These are phyloP conservation scores for Ophion costatus DNA, from an alignment of 2,888 invertebrate species.

Conservation along the genomic window DNA sequence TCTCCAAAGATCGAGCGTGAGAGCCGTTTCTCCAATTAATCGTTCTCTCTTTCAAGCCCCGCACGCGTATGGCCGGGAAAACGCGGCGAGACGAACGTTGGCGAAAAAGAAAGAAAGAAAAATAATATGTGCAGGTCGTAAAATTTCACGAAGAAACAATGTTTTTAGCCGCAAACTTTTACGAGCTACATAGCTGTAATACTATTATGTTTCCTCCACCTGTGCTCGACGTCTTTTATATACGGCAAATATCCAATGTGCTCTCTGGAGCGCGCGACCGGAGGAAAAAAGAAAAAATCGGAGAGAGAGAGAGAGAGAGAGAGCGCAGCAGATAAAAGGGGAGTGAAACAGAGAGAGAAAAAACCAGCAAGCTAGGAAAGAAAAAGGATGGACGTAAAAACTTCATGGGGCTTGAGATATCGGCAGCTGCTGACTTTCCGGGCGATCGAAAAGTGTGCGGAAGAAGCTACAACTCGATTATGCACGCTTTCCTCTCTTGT, in stretches of 20 bases:
- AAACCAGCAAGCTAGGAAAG: not conserved
- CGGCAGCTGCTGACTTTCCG: slow-evolving; percentile 47
- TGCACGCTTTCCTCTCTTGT: not conserved
- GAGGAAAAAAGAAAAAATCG: not conserved
- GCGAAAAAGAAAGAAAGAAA: slow-evolving; percentile 4
- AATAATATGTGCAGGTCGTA: slow-evolving; percentile 48
- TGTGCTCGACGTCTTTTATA: slow-evolving; percentile 26
- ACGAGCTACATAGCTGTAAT: slow-evolving; percentile 50
- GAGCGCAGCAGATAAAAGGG: not conserved
- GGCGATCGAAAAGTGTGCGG: slow-evolving; percentile 45
- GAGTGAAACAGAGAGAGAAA: not conserved
- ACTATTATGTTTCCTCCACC: slow-evolving; percentile 49
- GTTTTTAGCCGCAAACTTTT: slow-evolving; percentile 41
- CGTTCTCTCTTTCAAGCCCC: slow-evolving; percentile 18
- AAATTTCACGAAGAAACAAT: slow-evolving; percentile 52
- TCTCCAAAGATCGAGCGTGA: slow-evolving; percentile 16
- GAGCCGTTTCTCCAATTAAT: slow-evolving; percentile 2
- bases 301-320: not conserved
- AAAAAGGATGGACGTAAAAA: slow-evolving; percentile 18
- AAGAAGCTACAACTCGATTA: slow-evolving; percentile 6
- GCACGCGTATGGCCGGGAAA: slow-evolving; percentile 4
- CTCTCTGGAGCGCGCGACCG: slow-evolving; percentile 6
- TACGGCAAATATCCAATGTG: slow-evolving; percentile 34
- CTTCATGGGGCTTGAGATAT: slow-evolving; percentile 40
- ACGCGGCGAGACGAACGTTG: slow-evolving; percentile 15